Base-by-base conservation (phyloP, 2,888 invertebrate species). In the Monoplex corrugatus region DNA sequence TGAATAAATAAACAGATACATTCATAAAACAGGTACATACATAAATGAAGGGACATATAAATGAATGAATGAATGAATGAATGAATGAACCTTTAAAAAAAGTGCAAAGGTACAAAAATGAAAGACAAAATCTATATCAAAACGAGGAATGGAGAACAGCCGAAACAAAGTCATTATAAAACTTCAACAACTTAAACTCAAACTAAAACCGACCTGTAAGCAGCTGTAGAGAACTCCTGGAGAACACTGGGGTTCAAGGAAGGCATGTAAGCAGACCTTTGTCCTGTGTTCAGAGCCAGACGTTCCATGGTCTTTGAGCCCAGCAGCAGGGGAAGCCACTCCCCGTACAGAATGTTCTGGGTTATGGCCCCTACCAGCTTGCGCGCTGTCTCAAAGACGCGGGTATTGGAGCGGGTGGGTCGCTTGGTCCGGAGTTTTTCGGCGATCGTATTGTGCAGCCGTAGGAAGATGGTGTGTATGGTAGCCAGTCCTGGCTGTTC, bases 301-400 rank as follows among this genome's bases (percentile, higher is more conserved):
- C 63, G 35, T 0, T 57, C 19, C 85, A 85, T 85, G 57, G 85
- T 63, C 23, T 28, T 3, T 1, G 83, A 40, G 6, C 98, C 98
- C 80, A 99, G 95, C 94, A 99, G 97, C 63, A 97, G 96, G 0
- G 94, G 94, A 38, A 95, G 91, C 90, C 92, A 95, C 86, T 95
- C 94, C 40, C 93, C 92, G 90, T 93, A 95, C 40, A 92, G 92
- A 89, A 95, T 93, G 75, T 94, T 93, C 92, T 95, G 95, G 84
- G 93, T 89, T 63, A 93, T 90, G 28, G 92, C 96, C 10, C 92
- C 92, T 32, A 95, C 87, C 35, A 95, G 94, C 93, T 97, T 97
- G 89, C 98, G 96, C 0, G 98, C 95, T 96, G 98, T 98, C 95
- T 98, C 98, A 89, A 90, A 93, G 16, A 92, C 35, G 1, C n/a